phyloP scores from a whole-genome alignment of 2,797 vertebrate genomes.

The Synaphobranchus kaupii region DNA sequence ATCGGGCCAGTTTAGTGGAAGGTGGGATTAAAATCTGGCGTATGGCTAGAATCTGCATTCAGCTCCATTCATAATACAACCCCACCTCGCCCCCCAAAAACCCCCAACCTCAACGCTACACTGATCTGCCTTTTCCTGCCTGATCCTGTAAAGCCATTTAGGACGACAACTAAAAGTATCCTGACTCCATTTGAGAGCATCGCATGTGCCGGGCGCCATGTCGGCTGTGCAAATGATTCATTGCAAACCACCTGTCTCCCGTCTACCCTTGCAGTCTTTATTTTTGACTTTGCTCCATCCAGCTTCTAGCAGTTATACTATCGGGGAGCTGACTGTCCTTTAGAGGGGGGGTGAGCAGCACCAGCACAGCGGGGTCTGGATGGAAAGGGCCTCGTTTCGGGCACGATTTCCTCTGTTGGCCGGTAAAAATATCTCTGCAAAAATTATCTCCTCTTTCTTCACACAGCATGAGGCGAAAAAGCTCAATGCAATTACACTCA shows the following conservation, averaged over 20 bases:
- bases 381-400: conserved; percentile 8
- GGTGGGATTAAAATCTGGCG: not conserved
- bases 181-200: conserved; percentile 9
- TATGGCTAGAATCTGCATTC: not conserved
- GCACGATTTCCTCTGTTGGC: conserved; percentile 5
- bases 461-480: conserved; percentile 70
- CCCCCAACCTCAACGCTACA: not conserved
- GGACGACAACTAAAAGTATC: not conserved
- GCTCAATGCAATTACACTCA: conserved; percentile 76
- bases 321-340: not conserved
- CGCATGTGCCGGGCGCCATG: not conserved
- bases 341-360: conserved; percentile 18
- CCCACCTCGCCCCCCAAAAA: not conserved
- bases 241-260: conserved; percentile 27
- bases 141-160: conserved; percentile 14
- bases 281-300: not conserved
- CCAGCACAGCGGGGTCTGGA: conserved; percentile 32
- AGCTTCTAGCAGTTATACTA: not conserved
- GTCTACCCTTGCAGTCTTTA: not conserved
- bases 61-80: not conserved
- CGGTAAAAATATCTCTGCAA: conserved; percentile 38
- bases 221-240: conserved; percentile 23
- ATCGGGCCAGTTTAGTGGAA: not conserved
- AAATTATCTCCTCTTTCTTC: conserved; percentile 49
- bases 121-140: not conserved